Base-by-base conservation (phyloP, 2,888 invertebrate species). In the Drosophila barbarae region DNA sequence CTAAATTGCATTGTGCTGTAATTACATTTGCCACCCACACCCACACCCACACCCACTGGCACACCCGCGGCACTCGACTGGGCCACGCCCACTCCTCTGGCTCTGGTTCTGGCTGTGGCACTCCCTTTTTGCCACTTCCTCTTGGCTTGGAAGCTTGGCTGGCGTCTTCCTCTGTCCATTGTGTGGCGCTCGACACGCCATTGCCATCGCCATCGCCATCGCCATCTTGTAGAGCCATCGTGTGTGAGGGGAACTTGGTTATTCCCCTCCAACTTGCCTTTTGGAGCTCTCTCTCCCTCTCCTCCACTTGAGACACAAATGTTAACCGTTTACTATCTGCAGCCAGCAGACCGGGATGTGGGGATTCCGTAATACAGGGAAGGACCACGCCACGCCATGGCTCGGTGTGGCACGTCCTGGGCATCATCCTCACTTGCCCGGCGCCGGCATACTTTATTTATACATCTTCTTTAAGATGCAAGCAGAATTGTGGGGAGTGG, bases 1-100 rank as follows among this genome's bases (percentile, higher is more conserved):
- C 77, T 79, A 79, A 81, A 84, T 81, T 81, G 84, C 80, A 81
- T 81, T 81, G 80, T 84, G 84, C 76, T 73, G 79, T 81, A 81
- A 81, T 81, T 81, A 81, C 83, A 84, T 81, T 81, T 84, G 56
- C 74, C 68, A 36, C 57, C 67, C 59, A 49, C 67, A 55, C 46
- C 47, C 59, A 49, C 67, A 55, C 46, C 47, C 18, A 18, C 18
- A 1, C 18, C 18, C 13, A 23, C 32, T 41, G 18, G 15, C 32
- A 23, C 42, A 26, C 58, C 49, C 69, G 52, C 39, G 10, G 34
- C 52, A 39, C 38, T 50, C 47, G 21, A 55, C 36, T 12, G 36
- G 2, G 35, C 47, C n/a, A 21, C 68, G 13, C 52, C 36, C 39
- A 15, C 32, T 38, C 13, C 41, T 8, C 21, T 15, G 34, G 5